Base-by-base conservation (phyloP, 2,888 invertebrate species). In the Gnatocerus cornutus region DNA sequence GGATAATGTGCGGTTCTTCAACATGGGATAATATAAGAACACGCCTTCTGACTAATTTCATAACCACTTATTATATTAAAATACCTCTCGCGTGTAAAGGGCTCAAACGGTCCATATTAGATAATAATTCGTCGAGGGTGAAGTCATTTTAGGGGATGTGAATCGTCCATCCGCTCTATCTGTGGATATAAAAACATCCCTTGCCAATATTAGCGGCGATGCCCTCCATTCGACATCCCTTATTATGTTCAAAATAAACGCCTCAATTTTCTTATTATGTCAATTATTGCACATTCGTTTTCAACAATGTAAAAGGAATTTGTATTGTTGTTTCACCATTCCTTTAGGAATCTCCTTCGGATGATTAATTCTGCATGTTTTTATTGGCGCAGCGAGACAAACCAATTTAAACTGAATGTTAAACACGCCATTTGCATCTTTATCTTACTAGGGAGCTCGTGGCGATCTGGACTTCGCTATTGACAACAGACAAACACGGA, bases 101-200 rank as follows among this genome's bases (percentile, higher is more conserved):
- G 58, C 63, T 48, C 56, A 64, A 71, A 73, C 67, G 69, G 69
- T 45, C 56, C 69, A 46, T 65, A 73, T 73, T 71, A 73, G 69
- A 73, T 71, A 73, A 73, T 73, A 73, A 73, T 71, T 71, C 68
- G 71, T 71, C 37, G 69, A 73, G 73, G 73, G 73, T 69, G 73
- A 71, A 71, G 72, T 72, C 72, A 70, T 72, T 72, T 70, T 70
- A 68, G 63, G 72, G 69, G 70, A 68, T 70, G 70, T 63, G 70
- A 64, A 70, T 70, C 68, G 69, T 62, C 62, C 52, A 61, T 53
- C 52, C 62, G 53, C 50, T 58, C 58, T 66, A 68, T 69, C 68
- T 52, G 58, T 41, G 68, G 72, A 61, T 70, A 72, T 72, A 72
- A 72, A 72, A 72, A 68, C 68, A 70, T 61, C 61, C 61, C 70